phyloP scores from a whole-genome alignment of 2,888 invertebrate species.

The Ochropleura leucogaster region DNA sequence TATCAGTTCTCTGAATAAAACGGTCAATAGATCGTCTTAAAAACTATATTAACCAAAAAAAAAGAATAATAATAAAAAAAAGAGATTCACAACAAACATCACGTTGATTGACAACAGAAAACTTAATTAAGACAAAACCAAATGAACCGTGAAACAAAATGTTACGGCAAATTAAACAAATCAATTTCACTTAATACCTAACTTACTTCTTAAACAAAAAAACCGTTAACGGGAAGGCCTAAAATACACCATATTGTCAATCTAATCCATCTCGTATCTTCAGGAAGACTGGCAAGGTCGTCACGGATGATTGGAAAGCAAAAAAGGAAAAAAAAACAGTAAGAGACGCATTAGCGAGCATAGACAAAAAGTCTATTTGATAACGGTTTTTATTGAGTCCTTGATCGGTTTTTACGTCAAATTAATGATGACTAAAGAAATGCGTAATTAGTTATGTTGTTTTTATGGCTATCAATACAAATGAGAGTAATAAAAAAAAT shows the following conservation, averaged over 20 bases:
- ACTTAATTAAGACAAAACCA: conserved; percentile 9
- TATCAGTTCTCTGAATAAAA: too few species aligned
- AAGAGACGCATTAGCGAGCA: conserved; percentile 64
- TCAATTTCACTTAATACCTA: conserved; percentile 45
- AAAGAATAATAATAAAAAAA: not conserved
- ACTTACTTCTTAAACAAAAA: conserved; percentile 12
- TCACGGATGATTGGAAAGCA: conserved; percentile 65
- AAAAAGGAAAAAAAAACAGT: conserved; percentile 66
- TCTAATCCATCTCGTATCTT: conserved; percentile 50
- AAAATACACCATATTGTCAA: conserved; percentile 48
- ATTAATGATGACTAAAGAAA: conserved; percentile 14
- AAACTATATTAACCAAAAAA: not conserved
- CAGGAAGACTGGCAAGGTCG: conserved; percentile 74
- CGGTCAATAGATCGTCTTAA: not conserved
- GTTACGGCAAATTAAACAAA: conserved; percentile 47
- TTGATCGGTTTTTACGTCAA: conserved; percentile 49
- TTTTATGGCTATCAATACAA: conserved; percentile 3
- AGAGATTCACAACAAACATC: not conserved
- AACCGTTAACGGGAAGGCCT: conserved; percentile 44
- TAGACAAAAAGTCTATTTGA: conserved; percentile 72
- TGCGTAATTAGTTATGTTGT: conserved; percentile 27
- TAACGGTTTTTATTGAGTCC: conserved; percentile 59
- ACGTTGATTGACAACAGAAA: conserved; percentile 9
- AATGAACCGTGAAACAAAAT: conserved; percentile 53
- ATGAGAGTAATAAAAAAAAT: not conserved